A percentile compares a stretch with the other conserved stretches of the same genome.
phyloP scores from a whole-genome alignment of 2,113 vertebrate species.

The Sphaerodactylus townsendi region DNA sequence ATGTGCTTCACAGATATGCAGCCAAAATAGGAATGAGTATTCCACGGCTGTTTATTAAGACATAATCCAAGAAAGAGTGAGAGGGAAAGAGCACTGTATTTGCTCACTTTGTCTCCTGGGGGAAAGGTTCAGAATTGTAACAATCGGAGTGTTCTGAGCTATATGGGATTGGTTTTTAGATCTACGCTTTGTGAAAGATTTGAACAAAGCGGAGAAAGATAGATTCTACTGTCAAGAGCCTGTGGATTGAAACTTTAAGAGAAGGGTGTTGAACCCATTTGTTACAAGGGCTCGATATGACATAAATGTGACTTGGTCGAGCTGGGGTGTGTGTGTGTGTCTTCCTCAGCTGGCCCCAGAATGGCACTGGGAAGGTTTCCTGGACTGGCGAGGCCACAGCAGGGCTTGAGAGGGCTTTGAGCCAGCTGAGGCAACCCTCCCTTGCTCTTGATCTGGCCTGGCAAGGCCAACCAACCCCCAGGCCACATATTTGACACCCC shows the following conservation, averaged over 20 bases:
- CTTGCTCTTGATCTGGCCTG: too few relatives aligned
- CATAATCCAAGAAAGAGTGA: constrained; percentile 2
- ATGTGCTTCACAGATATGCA: not conserved
- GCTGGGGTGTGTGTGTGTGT: too few relatives aligned
- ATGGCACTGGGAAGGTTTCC: too few relatives aligned
- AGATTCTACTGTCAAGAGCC: constrained; percentile 59
- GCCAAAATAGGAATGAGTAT: constrained; percentile 37
- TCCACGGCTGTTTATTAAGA: constrained; percentile 3
- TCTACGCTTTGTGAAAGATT: constrained; percentile 55
- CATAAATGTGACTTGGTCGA: too few relatives aligned
- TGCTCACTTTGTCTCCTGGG: not conserved
- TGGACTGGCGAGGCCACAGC: too few relatives aligned
- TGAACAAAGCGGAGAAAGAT: constrained; percentile 59
- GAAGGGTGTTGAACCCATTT: too few relatives aligned
- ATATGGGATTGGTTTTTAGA: constrained; percentile 54
- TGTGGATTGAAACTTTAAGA: constrained; percentile 56
- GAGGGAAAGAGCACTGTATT: not conserved
- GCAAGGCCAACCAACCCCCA: too few relatives aligned
- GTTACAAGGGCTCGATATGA: too few relatives aligned
- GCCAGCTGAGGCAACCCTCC: too few relatives aligned
- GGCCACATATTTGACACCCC: too few relatives aligned
- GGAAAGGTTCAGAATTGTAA: constrained; percentile 33
- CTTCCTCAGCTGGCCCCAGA: too few relatives aligned
- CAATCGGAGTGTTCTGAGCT: constrained; percentile 43
- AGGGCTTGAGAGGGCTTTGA: too few relatives aligned